Conservation (phyloP, 2,888 invertebrate species). For the Synergus japonicus region DNA sequence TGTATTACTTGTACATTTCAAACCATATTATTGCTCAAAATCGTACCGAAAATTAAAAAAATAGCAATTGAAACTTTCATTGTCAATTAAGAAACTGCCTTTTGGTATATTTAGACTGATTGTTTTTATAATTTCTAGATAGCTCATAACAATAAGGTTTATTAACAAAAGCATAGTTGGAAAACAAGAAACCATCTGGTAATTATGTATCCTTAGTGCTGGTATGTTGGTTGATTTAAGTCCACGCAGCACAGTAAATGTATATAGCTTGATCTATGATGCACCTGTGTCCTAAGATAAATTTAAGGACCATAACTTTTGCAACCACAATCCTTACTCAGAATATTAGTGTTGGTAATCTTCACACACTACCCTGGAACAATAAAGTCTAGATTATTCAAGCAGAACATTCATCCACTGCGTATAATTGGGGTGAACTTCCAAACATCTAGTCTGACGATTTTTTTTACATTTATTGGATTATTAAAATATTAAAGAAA, state of each 20-base stretch:
- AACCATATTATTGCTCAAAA: not conserved
- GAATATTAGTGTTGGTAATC: slow-evolving; percentile 47
- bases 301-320: slow-evolving; percentile 56
- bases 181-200: slow-evolving; percentile 15
- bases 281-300: slow-evolving; percentile 57
- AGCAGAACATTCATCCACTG: slow-evolving; percentile 1
- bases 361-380: not conserved
- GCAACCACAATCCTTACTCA: slow-evolving; percentile 49
- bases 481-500: no score
- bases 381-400: slow-evolving; percentile 15
- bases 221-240: slow-evolving; percentile 47
- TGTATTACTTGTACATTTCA: not conserved
- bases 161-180: slow-evolving; percentile 16
- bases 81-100: no score
- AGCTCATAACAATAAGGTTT: not conserved
- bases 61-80: no score
- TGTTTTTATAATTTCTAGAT: not conserved
- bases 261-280: slow-evolving; percentile 56
- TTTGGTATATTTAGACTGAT: not conserved
- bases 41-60: no score
- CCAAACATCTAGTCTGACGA: no score
- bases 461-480: no score
- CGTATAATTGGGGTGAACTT: no score
- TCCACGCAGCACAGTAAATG: slow-evolving; percentile 53
- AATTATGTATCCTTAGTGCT: slow-evolving; percentile 34